These are phyloP conservation scores for Eilema griseolum DNA, from an alignment of 2,888 invertebrate genomes.

Conservation along the genomic window DNA sequence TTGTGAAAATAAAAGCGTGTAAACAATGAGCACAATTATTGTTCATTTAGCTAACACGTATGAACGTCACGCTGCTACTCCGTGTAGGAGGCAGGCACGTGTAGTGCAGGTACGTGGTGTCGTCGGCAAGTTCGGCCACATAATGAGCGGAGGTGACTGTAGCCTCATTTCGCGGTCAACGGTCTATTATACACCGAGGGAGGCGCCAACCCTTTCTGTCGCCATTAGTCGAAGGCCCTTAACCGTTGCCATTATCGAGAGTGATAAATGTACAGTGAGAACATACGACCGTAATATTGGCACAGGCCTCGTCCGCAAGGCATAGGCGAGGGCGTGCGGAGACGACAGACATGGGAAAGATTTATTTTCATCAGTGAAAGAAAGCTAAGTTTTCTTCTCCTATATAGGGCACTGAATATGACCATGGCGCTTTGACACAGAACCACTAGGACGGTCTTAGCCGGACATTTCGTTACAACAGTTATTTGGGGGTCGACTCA, in stretches of 20 bases:
- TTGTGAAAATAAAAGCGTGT: no score
- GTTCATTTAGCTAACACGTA: no score
- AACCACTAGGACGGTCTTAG: no score
- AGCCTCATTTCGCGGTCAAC: not conserved
- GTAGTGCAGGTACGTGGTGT: not conserved
- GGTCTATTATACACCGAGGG: not conserved
- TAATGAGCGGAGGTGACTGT: not conserved
- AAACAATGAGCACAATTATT: not conserved
- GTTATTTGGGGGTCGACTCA: no score
- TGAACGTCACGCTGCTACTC: not conserved
- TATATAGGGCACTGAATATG: no score
- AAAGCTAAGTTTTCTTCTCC: no score
- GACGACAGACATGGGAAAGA: not conserved
- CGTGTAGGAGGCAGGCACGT: not conserved
- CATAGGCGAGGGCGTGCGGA: not conserved
- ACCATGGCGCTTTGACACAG: no score
- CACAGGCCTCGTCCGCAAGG: not conserved
- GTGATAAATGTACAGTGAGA: not conserved
- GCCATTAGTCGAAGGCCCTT: not conserved
- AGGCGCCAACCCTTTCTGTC: not conserved
- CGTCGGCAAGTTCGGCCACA: not conserved
- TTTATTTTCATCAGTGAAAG: no score
- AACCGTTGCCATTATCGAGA: not conserved
- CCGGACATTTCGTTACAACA: no score
- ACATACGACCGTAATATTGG: conserved; percentile 1